These are phyloP conservation scores for Dioctria rufipes DNA, from an alignment of 2,888 invertebrate species.

Conservation along the genomic window DNA sequence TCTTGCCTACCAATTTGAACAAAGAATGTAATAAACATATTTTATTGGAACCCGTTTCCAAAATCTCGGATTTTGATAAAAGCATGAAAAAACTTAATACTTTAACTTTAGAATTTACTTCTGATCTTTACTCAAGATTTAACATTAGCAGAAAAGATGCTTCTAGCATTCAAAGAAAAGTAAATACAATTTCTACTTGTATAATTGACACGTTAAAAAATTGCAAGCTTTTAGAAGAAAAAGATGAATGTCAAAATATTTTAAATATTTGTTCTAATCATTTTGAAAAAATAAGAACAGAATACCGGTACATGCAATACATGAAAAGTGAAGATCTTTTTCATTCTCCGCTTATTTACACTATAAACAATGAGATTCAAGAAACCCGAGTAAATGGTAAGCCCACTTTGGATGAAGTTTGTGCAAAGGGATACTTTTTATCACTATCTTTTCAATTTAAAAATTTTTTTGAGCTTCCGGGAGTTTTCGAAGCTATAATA, in stretches of 20 bases:
- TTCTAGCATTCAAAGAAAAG: neutral
- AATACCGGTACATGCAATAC: neutral
- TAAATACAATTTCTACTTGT: neutral
- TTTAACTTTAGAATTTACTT: neutral
- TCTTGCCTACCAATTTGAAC: neutral
- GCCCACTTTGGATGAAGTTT: no score
- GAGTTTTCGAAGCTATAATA: no score
- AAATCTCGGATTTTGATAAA: neutral
- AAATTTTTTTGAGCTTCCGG: neutral
- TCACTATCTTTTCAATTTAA: neutral
- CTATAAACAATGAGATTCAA: no score
- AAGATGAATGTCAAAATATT: neutral
- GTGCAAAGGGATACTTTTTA: conserved; percentile 3
- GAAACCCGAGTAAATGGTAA: no score
- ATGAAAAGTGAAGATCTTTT: neutral
- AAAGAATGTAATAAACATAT: neutral
- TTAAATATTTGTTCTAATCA: neutral
- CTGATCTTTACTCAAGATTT: neutral
- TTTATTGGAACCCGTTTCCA: neutral
- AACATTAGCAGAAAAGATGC: conserved; percentile 5
- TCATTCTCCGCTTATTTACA: neutral
- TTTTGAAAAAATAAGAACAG: neutral
- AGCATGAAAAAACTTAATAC: neutral
- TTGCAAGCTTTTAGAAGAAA: neutral
- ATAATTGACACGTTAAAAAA: neutral